Evolutionary conservation across 1,140 invertebrate genomes (phyloP), one percentile per base, ranked within the genome.

Genomic region (Habropoda laboriosa): DNA sequence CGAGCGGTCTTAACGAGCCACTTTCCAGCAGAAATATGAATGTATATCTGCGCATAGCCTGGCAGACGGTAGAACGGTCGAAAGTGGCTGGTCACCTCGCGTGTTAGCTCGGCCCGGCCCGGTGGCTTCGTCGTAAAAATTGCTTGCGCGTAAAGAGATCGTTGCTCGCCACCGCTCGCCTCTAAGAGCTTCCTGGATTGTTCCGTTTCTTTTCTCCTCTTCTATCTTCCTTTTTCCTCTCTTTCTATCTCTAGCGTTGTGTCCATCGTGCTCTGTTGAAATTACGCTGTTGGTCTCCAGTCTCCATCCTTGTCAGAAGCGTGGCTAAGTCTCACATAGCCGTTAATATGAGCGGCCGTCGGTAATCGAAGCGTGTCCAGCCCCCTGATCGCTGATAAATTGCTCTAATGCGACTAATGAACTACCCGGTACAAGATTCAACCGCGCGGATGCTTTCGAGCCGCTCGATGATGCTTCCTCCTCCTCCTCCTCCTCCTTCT

Each of bases 71-170:
- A 35, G 49, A 61, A 77, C 58, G n/a, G 81, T 81, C 77, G 81
- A 86, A 86, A 86, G 77, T 66, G 76, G 24, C 58, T 78, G 81
- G 87, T 89, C 87, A 89, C 89, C 87, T 93, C 85, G 92, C 91
- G 92, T 93, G 92, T 88, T 90, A 88, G 86, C 80, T 90, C 89
- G 89, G 89, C 70, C 87, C 89, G 90, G 89, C 88, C 89, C 83
- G 89, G 87, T 91, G 91, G 86, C 77, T 92, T 86, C 87, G 90
- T 92, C 90, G 87, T 92, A 92, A 92, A 92, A 93, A 92, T 93
- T 92, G 91, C 91, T 89, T 92, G 91, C 89, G 89, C 91, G 91
- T 92, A 92, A 92, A 93, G 91, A 92, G 89, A 91, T 92, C 88
- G 89, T 91, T 91, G 89, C 89, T 87, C 80, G 86, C 79, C 86